Evolutionary conservation across 2,888 invertebrate species (phyloP), one percentile per base, ranked within the genome.

Genomic region (Beris chalybata): DNA sequence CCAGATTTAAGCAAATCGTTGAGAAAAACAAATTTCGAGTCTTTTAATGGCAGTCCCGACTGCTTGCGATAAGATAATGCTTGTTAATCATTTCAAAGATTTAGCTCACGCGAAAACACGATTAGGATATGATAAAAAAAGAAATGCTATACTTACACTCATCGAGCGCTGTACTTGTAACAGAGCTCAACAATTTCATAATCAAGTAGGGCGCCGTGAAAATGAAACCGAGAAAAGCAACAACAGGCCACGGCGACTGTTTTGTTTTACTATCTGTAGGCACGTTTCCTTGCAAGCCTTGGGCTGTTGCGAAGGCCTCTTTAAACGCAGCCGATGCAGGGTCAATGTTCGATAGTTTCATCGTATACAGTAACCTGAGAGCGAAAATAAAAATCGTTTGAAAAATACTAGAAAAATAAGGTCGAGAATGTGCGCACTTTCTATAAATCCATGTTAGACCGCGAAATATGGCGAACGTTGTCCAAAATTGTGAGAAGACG

Each of bases 151-250:
- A 82, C 85, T 82, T 74, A 89, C 89, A 83, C 81, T 84, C 85
- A 76, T 87, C 87, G 73, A 86, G 82, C 11, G 84, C 84, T 58
- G 78, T 81, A 48, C 77, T 79, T 22, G 82, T 79, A 1, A 86
- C 79, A 0, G 84, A 82, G 31, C 86, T 87, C 69, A 95, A 79
- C 78, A 95, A 85, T 78, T 89, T 91, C 83, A 92, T 91, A 69
- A 96, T 89, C 55, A 98, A 83, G 83, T 95, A 97, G 0, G 98
- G 97, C 9, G 94, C 95, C 0, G 93, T 92, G 61, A 95, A 85
- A 55, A 97, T 88, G 65, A 96, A 87, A 4, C 91, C 91, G 74
- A 97, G 85, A 83, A 97, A 97, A 73, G 95, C 85, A 4, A 97
- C 77, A 11, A 96, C 89, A 0, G 97, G 94, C 97, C 96, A 97